Base-by-base conservation (phyloP, 2,888 invertebrate species). In the Podabrus alpinus region DNA sequence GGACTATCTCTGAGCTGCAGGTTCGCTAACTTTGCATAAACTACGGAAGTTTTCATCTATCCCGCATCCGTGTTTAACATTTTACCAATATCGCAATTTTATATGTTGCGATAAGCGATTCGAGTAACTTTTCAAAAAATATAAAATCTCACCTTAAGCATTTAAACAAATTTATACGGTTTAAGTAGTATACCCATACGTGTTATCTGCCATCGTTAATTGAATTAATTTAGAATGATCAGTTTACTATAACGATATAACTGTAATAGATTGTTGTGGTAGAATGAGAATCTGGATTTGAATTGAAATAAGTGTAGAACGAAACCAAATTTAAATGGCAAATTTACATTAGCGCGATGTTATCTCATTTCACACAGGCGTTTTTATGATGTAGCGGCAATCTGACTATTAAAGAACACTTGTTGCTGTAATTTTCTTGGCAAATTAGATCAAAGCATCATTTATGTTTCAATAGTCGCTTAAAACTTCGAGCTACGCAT, bases 341-440 rank as follows among this genome's bases (percentile, higher is more conserved):
- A 72, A 75, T 75, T 75, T 75, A 72, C 71, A 72, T 75, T 72
- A 72, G 69, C 69, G 69, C 72, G 75, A 75, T 72, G 75, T 75
- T 75, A 72, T 75, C 74, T 75, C 74, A 29, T 72, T 72, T 75
- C 76, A 71, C 72, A 76, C 72, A 75, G 72, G 72, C 66, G 72
- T 76, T 76, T 76, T 76, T 76, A 76, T 76, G 71, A 71, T 69
- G 71, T 71, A 72, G 77, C 69, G 66, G 72, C 77, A 72, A 74
- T 80, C 81, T 81, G 82, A 81, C 82, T 81, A 83, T 84, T 84
- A 84, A 83, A 80, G 82, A 81, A 83, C 85, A 85, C 84, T 85
- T 85, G 85, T 85, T 85, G 85, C 85, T 84, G 81, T 80, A 84
- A 85, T 85, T 85, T 85, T 82, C 80, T 82, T 81, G 80, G 83